A percentile compares a stretch with the other conserved stretches of the same genome.
Conservation (phyloP, 2,888 invertebrate species). For the Myathropa florea region DNA sequence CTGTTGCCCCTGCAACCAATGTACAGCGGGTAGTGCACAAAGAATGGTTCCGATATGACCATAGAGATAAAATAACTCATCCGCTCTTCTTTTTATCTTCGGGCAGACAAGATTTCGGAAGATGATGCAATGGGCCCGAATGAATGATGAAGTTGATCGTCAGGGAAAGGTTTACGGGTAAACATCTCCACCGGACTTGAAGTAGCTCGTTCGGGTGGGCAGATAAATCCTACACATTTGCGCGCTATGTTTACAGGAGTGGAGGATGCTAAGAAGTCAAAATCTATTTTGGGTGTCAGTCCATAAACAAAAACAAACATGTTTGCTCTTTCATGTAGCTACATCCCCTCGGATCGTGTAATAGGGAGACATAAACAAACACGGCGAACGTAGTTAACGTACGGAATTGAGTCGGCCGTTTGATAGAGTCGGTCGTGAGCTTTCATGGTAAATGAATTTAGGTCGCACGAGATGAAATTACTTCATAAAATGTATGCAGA, state of each 20-base stretch:
- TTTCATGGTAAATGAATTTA: not conserved
- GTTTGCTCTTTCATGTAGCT: not conserved
- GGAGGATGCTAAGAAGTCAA: not conserved
- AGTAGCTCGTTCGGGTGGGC: slow-evolving; percentile 6
- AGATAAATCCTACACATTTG: not conserved
- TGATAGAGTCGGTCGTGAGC: not conserved
- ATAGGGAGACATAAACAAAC: not conserved
- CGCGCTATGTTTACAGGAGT: not conserved
- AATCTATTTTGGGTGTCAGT: not conserved
- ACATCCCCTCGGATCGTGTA: not conserved
- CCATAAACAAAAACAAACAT: not conserved
- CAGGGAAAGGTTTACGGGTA: slow-evolving; percentile 58
- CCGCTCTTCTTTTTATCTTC: slow-evolving; percentile 52
- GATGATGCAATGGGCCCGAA: slow-evolving; percentile 62
- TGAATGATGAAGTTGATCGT: slow-evolving; percentile 66
- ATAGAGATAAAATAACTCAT: slow-evolving; percentile 57
- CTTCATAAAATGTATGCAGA: not conserved
- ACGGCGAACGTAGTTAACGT: not conserved
- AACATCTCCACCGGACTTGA: slow-evolving; percentile 62
- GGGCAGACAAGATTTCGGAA: slow-evolving; percentile 60
- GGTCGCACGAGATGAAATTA: not conserved
- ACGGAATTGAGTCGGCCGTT: not conserved
- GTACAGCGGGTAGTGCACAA: slow-evolving; percentile 58
- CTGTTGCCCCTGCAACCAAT: slow-evolving; percentile 15
- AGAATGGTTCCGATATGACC: slow-evolving; percentile 56